Percentiles rank a stretch among this genome's conserved stretches.
These are phyloP conservation scores for Lanistes nyassanus DNA, from an alignment of 1,140 invertebrate genomes.

Conservation along the genomic window DNA sequence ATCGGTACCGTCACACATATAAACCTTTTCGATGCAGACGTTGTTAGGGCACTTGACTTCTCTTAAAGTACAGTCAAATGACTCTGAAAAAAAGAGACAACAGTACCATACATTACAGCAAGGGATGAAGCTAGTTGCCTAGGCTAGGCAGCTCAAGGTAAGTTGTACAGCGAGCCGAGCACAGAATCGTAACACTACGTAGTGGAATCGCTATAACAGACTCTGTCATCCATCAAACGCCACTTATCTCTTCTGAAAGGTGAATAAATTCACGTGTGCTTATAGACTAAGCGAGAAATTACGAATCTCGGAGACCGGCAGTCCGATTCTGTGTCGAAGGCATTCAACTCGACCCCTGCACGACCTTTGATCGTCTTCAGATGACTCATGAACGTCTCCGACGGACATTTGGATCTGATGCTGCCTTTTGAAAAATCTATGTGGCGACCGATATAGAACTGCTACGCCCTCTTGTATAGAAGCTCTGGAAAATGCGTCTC, in stretches of 20 bases:
- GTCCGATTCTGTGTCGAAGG: too few relatives aligned
- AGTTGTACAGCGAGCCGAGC: neutral
- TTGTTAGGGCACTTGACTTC: slow-evolving; percentile 70
- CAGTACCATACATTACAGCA: neutral
- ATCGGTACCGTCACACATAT: slow-evolving; percentile 48
- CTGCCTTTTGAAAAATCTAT: too few relatives aligned
- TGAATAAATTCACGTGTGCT: too few relatives aligned
- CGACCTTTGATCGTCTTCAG: too few relatives aligned
- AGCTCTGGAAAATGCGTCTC: too few relatives aligned
- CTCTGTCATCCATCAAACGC: neutral
- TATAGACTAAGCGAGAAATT: too few relatives aligned
- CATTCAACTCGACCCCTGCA: too few relatives aligned
- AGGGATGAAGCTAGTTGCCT: neutral
- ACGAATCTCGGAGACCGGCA: too few relatives aligned
- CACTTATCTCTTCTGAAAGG: neutral
- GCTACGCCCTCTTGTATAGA: too few relatives aligned
- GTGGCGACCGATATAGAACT: too few relatives aligned
- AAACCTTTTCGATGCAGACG: slow-evolving; percentile 36
- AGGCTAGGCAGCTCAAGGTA: neutral
- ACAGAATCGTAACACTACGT: neutral
- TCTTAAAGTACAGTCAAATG: neutral
- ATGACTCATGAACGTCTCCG: too few relatives aligned
- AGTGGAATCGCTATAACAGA: neutral
- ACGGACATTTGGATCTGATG: too few relatives aligned
- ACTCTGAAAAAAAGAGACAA: neutral